phyloP scores from a whole-genome alignment of 2,797 vertebrate species.

The Macrochelys suwanniensis region DNA sequence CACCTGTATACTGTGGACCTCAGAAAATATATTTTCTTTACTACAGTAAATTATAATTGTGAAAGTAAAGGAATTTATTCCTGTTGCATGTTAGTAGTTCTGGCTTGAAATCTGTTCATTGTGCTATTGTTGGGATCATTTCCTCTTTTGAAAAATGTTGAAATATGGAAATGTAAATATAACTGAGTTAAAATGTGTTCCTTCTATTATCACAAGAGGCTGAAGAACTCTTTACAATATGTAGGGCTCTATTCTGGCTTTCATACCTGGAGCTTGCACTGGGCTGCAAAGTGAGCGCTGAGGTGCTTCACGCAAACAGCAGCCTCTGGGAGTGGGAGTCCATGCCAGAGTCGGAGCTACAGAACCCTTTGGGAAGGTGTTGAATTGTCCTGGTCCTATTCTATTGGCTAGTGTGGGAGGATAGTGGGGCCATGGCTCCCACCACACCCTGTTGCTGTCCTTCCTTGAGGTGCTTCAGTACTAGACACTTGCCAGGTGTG shows the following conservation, averaged over 20 bases:
- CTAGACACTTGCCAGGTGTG: not conserved
- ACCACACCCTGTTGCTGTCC: not conserved
- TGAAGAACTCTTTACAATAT: not conserved
- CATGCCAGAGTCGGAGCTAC: not conserved
- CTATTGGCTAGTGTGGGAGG: not conserved
- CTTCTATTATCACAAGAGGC: not conserved
- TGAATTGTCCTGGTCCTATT: not conserved
- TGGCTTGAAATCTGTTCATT: not conserved
- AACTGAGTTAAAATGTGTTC: not conserved
- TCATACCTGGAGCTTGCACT: accelerated
- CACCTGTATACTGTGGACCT: not conserved
- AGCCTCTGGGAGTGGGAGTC: not conserved
- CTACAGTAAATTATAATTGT: not conserved
- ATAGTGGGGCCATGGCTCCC: not conserved
- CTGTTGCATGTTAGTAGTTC: not conserved
- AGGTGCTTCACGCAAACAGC: accelerated
- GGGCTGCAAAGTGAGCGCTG: not conserved
- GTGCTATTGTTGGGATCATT: not conserved
- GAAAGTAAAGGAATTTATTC: not conserved
- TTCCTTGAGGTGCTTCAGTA: not conserved
- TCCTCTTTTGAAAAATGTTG: not conserved
- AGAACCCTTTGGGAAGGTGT: not conserved
- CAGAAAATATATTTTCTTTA: not conserved
- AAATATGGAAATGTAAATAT: not conserved
- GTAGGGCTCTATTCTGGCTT: not conserved